Base-by-base conservation (phyloP, 2,113 vertebrate species). In the Sarotherodon lohbergeri region DNA sequence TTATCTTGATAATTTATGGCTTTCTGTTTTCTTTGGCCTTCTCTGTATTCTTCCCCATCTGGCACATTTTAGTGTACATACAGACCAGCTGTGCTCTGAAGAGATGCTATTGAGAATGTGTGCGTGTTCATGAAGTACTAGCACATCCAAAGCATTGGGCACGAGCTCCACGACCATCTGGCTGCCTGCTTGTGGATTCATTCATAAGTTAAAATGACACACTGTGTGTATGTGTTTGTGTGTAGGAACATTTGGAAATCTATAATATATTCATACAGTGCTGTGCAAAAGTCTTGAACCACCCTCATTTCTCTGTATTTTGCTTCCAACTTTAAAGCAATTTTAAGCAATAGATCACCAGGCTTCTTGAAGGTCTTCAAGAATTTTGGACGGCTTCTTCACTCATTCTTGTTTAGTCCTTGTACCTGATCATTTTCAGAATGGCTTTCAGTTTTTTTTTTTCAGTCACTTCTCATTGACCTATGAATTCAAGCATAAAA, bases 101-200 rank as follows among this genome's bases (percentile, higher is more conserved):
- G 85, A 82, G 88, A 71, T 85, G 82, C 82, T 86, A 54, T 57
- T 88, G 90, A 88, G 68, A 71, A 41, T 81, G 34, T 61, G 66
- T 80, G 66, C 5, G n/a, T 81, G 81, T 83, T 48, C 71, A 76
- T 50, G 16, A 76, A 80, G 34, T 89, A 89, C 79, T 86, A 79
- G 56, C 71, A 59, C 56, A 87, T 80, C 63, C 41, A 87, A 87
- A 87, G 86, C 61, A 90, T 46, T 81, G 66, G 85, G 82, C 80
- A 68, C 14, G 27, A 88, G 91, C 76, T 83, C 86, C 78, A 66
- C 59, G 43, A 84, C 93, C 95, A 95, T 95, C 94, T 95, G 94
- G 88, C 80, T 86, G 90, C 85, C 81, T 71, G 90, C 89, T 93
- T 90, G 84, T 84, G 89, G 76, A 82, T 80, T 82, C 80, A 86